Evolutionary conservation across 2,888 invertebrate genomes (phyloP).

Genomic region (Blastobasis adustella): DNA sequence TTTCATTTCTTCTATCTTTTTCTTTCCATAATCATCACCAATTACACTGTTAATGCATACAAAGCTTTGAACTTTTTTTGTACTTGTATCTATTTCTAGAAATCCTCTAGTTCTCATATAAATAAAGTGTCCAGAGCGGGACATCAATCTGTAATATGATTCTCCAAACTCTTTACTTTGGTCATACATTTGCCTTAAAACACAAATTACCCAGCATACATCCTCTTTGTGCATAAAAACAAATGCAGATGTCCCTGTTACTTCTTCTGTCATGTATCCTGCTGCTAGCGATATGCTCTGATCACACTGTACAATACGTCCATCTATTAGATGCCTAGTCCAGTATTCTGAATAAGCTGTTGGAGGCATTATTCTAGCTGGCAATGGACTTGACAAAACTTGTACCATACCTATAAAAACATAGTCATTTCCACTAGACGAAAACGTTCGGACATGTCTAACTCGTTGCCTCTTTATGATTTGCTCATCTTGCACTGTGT

Average conservation of each 20-base stretch:
- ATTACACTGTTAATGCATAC: conserved; percentile 89
- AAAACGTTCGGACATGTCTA: conserved; percentile 64
- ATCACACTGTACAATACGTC: conserved; percentile 91
- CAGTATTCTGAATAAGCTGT: conserved; percentile 87
- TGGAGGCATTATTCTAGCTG: conserved; percentile 74
- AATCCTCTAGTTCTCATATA: conserved; percentile 89
- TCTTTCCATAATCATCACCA: conserved; percentile 83
- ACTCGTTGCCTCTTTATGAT: conserved; percentile 67
- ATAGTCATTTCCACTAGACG: conserved; percentile 77
- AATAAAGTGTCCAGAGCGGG: conserved; percentile 88
- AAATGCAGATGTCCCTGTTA: conserved; percentile 91
- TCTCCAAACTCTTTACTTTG: conserved; percentile 87
- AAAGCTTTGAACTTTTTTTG: conserved; percentile 88
- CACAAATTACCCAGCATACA: conserved; percentile 91
- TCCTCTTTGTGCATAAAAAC: conserved; percentile 93
- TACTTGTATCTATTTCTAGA: conserved; percentile 85
- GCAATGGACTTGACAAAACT: conserved; percentile 74
- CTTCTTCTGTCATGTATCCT: conserved; percentile 92
- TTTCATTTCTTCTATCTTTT: conserved; percentile 86
- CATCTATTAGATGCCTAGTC: conserved; percentile 91
- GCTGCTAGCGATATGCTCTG: conserved; percentile 92
- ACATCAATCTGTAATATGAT: conserved; percentile 89
- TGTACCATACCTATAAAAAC: conserved; percentile 84
- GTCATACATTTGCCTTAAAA: conserved; percentile 91
- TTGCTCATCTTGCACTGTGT: conserved; percentile 67